phyloP scores from a whole-genome alignment of 2,113 vertebrate species.

The Gracilinanus agilis region DNA sequence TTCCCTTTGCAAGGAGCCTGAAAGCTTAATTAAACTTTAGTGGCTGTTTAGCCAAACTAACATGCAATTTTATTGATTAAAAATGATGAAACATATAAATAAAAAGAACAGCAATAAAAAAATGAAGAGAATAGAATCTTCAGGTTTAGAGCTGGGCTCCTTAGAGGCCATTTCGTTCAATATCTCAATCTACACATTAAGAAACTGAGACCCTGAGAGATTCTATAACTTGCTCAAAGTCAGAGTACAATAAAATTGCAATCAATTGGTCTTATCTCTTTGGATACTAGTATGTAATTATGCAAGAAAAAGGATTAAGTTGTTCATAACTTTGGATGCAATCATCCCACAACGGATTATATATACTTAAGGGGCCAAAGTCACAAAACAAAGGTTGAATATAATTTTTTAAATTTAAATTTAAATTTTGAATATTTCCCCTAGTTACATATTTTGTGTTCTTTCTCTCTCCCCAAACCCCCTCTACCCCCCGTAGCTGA shows the following conservation, averaged over 20 bases:
- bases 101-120: conserved; percentile 54
- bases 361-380: not conserved
- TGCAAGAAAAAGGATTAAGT: not conserved
- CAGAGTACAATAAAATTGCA: not conserved
- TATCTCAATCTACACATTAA: not conserved
- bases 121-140: not conserved
- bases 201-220: not conserved
- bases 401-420: too few species aligned
- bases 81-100: conserved; percentile 68
- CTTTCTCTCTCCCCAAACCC: too few species aligned
- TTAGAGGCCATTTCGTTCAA: not conserved
- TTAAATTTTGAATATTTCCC: too few species aligned
- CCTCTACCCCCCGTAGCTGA: too few species aligned
- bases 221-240: not conserved
- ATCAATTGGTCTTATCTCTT: not conserved
- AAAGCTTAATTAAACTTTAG: conserved; percentile 79
- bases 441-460: too few species aligned
- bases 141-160: not conserved
- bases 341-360: not conserved
- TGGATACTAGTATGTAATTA: not conserved
- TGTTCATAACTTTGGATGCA: not conserved
- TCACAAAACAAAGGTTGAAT: not conserved
- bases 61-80: conserved; percentile 67
- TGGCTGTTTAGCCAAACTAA: conserved; percentile 71
- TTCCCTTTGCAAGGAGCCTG: conserved; percentile 17